Base-by-base conservation (phyloP, 1,140 invertebrate species). In the Daktulosphaira vitifoliae region DNA sequence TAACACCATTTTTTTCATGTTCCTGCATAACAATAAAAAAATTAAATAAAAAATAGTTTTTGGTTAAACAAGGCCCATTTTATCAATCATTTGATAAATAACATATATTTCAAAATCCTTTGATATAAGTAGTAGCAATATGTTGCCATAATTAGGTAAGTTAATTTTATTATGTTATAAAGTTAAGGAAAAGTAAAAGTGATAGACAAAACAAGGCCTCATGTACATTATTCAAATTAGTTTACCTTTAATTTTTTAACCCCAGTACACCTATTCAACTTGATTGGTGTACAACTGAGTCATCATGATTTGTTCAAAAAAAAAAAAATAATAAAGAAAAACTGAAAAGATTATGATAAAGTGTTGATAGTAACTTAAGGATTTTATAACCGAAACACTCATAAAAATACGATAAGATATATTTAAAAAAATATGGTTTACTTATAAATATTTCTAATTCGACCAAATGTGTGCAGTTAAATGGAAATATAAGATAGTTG, bases 201-300 rank as follows among this genome's bases (percentile, higher is more conserved):
- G 56, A 62, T 62, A 33, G 16, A 62, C 42, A 62, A 62, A 62
- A 62, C 42, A 62, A 62, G 56, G 56, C 56, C 56, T 62, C 46
- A 39, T 62, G 56, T 62, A 62, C 56, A 46, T 62, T 62, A 62
- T 62, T 48, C 16, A 48, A 62, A 62, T 46, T 20, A 46, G 54
- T 62, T 33, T 62, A 62, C 56, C 56, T 62, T 62, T 62, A 25
- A 33, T 44, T 48, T 62, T 44, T 44, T 62, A 62, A 48, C 18
- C 25, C 46, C 18, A 62, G 42, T 46, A 48, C 56, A 48, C 56
- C 56, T 62, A 62, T 62, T 62, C 56, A 48, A 62, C 56, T 62
- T 62, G 56, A 62, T 29, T 8, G 42, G 56, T 62, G 42, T 62
- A 18, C 39, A 62, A 62, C 56, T 48, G 39, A 26, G 18, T 62